Conservation (phyloP, 2,888 invertebrate species). For the Drosophila austrosaltans region DNA sequence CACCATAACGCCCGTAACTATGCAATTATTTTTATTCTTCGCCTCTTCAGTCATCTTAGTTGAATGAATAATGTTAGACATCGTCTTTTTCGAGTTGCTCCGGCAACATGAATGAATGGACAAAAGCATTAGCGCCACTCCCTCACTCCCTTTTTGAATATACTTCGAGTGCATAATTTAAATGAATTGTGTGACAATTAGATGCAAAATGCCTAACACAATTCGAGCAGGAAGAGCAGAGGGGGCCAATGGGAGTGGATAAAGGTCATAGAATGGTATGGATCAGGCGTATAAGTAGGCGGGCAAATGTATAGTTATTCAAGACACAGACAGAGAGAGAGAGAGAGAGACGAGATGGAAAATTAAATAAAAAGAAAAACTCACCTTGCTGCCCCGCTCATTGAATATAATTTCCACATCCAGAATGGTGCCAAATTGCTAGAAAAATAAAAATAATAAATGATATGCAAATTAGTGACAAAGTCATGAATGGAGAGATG, state of each 20-base stretch:
- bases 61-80: constrained; percentile 41
- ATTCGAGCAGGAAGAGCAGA: constrained; percentile 17
- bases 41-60: constrained; percentile 23
- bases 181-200: constrained; percentile 74
- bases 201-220: constrained; percentile 43
- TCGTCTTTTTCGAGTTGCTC: constrained; percentile 25
- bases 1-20: constrained; percentile 58
- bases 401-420: constrained; percentile 99
- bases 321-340: not conserved
- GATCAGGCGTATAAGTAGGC: not conserved
- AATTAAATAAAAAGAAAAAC: constrained; percentile 79
- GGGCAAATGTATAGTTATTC: not conserved
- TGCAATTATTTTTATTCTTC: constrained; percentile 63
- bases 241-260: not conserved
- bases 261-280: constrained; percentile 10
- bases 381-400: constrained; percentile 99
- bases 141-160: constrained; percentile 19
- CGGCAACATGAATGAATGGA: constrained; percentile 30
- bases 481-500: not conserved
- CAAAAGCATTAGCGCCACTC: constrained; percentile 32
- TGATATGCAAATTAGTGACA: constrained; percentile 8
- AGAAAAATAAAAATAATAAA: constrained; percentile 26
- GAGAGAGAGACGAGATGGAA: constrained; percentile 19
- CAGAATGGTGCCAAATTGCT: constrained; percentile 99
- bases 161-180: constrained; percentile 73